These are phyloP conservation scores for Ciconia boyciana DNA, from an alignment of 2,113 vertebrate genomes.

Conservation along the genomic window DNA sequence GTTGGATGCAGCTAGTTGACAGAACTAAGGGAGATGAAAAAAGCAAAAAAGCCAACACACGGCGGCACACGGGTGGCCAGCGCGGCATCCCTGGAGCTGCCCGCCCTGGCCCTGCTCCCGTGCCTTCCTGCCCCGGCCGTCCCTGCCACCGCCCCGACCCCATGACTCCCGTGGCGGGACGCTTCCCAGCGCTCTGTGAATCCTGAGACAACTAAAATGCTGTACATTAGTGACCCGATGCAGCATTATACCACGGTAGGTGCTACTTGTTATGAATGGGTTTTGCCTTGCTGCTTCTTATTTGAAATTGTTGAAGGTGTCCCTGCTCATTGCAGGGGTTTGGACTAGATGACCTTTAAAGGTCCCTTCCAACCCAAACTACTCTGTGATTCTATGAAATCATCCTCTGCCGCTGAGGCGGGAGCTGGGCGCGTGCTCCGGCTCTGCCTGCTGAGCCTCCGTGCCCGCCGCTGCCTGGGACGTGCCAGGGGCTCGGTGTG, in stretches of 20 bases:
- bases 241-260: slow-evolving; percentile 87
- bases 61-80: slow-evolving; percentile 21
- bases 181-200: slow-evolving; percentile 11
- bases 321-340: too few species aligned
- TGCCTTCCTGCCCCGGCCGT: neutral
- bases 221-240: slow-evolving; percentile 80
- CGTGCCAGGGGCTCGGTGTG: neutral
- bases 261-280: neutral
- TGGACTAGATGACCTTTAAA: too few species aligned
- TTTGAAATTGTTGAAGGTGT: too few species aligned
- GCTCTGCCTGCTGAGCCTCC: neutral
- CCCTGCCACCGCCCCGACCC: slow-evolving; percentile 25
- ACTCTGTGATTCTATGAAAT: too few species aligned
- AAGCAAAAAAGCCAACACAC: slow-evolving; percentile 62
- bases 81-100: slow-evolving; percentile 38
- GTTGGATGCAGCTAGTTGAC: slow-evolving; percentile 88
- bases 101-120: neutral
- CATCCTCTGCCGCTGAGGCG: fast-evolving
- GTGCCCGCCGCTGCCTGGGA: neutral
- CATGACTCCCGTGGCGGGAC: slow-evolving; percentile 73
- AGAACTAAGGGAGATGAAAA: slow-evolving; percentile 78
- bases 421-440: fast-evolving
- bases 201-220: slow-evolving; percentile 79
- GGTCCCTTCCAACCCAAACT: too few species aligned
- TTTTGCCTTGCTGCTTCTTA: neutral